These are phyloP conservation scores for Falco biarmicus DNA, from an alignment of 2,797 vertebrate species.

Conservation along the genomic window DNA sequence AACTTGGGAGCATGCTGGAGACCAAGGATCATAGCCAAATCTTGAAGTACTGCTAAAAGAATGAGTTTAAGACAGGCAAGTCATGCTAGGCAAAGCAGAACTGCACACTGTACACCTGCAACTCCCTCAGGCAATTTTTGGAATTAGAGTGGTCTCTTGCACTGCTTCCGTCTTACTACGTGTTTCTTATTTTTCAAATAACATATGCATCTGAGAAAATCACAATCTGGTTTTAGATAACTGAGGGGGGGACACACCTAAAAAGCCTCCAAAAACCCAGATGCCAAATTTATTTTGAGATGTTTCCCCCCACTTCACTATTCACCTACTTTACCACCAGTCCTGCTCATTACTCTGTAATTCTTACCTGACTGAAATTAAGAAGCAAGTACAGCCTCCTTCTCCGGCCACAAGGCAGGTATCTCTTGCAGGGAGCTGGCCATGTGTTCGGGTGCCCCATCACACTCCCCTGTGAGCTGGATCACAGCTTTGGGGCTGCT, in stretches of 20 bases:
- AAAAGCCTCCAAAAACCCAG: background rate
- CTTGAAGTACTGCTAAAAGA: background rate
- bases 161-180: background rate
- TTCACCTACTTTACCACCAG: background rate
- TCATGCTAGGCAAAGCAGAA: background rate
- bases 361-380: background rate
- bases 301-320: background rate
- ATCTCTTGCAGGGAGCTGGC: background rate
- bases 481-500: background rate
- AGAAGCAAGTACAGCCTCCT: background rate
- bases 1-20: background rate
- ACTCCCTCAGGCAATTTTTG: background rate
- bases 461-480: accelerated
- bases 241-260: background rate
- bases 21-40: background rate
- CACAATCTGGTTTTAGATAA: background rate
- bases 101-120: background rate
- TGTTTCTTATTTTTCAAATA: background rate
- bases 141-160: background rate
- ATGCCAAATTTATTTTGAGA: background rate
- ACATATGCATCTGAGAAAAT: background rate
- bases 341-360: background rate
- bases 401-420: background rate
- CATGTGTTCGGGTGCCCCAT: background rate
- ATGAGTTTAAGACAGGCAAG: background rate